Evolutionary conservation across 2,113 vertebrate genomes (phyloP), one percentile per base, ranked within the genome.

Genomic region (Ammodramus savannarum): DNA sequence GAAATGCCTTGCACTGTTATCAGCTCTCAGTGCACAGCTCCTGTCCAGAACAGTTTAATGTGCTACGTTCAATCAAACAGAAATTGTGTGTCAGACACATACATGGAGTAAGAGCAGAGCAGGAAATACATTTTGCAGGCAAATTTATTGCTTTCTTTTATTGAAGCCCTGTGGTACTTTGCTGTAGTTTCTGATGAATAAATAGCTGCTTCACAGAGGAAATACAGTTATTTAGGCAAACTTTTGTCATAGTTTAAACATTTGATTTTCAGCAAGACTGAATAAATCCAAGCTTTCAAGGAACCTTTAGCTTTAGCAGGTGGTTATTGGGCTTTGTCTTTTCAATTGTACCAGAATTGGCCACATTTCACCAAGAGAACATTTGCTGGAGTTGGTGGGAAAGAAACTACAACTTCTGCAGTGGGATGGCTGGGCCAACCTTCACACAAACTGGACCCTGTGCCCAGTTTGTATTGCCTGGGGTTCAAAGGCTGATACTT

Each of bases 121-220:
- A 95, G 93, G 87, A 95, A 93, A 78, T 81, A 66, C 9, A 85
- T 82, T 96, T 88, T 84, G 38, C 78, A 91, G 81, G 29, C 63
- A 87, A 51, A 89, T 71, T 25, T 68, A 36, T 55, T 66, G 44
- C 43, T 65, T 87, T 32, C 32, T 91, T 81, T 90, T n/a, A 82
- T 38, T 90, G 75, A 79, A 68, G 54, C 72, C 43, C 46, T 79
- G 84, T 76, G 71, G 79, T 66, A n/a, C 54, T 61, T 89, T 6
- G 23, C 66, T 67, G 81, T 62, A 43, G 19, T 44, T 77, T 48
- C 52, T 71, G 27, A 80, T 75, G 10, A 92, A 81, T 13, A 67
- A 93, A 84, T 9, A 57, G 62, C 66, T 83, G 32, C 61, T 65
- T 65, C 51, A 46, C 0, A 14, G 68, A 84, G 87, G 84, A 90